Evolutionary conservation across 2,888 invertebrate genomes (phyloP), one percentile per base, ranked within the genome.

Genomic region (Nemapogon koenigi): DNA sequence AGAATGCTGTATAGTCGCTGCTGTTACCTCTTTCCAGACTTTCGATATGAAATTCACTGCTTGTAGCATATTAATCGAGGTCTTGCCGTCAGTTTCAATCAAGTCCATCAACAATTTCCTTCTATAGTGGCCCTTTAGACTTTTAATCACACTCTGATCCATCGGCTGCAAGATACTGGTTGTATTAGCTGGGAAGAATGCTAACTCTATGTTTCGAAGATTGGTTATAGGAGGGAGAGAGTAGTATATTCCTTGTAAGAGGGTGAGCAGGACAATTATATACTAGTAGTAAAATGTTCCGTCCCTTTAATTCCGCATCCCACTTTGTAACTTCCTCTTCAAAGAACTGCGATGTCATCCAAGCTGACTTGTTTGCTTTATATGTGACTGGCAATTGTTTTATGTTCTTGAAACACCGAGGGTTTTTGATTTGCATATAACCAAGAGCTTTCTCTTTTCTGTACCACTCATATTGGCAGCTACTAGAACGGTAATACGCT

Each of bases 381-480:
- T 55, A 50, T 8, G 49, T 47, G 40, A 50, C 51, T 41, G 54
- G 55, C 42, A 55, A 46, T 7, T 45, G 26, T 46, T 50, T 51
- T 3, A 54, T 46, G 44, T 52, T 51, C 41, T 53, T 54, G 16
- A 61, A 59, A 49, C 55, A 59, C 3, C 52, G 45, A 13, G 52
- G 52, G 10, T 53, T 52, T 48, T 48, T 45, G 50, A 46, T 50
- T 56, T 56, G 35, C 53, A 55, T 41, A 58, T 55, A 14, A 59
- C 49, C 11, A 62, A 27, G 1, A 52, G 46, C 39, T 52, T 52
- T 38, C 46, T 44, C 54, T 58, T 57, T 46, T 55, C 52, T 43
- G 48, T 47, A 32, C 53, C 57, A 46, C 41, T 37, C 42, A 49
- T 50, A 46, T 56, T 56, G 7, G 49, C 47, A 41, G 47, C 49